Evolutionary conservation across 53 echinoderm and acorn worm species (phyloP).

Genomic region (Temnopleurus reevesii): DNA sequence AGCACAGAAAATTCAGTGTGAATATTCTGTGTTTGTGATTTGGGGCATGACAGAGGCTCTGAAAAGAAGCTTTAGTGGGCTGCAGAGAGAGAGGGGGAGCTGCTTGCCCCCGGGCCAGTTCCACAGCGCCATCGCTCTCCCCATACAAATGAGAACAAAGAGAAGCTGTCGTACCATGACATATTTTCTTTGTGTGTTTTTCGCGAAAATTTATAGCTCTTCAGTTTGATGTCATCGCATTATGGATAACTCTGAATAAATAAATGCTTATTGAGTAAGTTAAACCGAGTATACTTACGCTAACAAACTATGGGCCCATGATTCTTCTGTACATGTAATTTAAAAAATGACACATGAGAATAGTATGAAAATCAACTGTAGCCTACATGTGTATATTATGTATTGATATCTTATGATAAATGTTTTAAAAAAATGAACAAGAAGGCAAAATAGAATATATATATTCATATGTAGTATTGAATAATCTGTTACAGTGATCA

Average conservation of each 20-base stretch:
- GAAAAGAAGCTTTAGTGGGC: not conserved
- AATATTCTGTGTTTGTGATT: slow-evolving; percentile 14
- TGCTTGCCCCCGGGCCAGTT: slow-evolving; percentile 18
- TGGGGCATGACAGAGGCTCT: not conserved
- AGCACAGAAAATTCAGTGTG: slow-evolving; percentile 16
- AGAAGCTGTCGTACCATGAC: slow-evolving; percentile 18
- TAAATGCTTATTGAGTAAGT: not conserved
- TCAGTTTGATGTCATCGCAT: slow-evolving; percentile 7
- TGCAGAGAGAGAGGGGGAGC: not conserved
- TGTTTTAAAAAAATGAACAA: no score
- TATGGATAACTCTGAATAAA: slow-evolving; percentile 37
- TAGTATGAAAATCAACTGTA: no score
- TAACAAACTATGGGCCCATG: not conserved
- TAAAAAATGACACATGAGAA: no score
- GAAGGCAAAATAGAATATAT: no score
- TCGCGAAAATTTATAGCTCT: slow-evolving; percentile 5
- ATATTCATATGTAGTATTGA: no score
- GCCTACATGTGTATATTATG: no score
- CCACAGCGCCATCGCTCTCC: slow-evolving; percentile 27
- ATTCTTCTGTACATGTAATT: not conserved
- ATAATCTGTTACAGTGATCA: no score
- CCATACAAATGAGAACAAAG: slow-evolving; percentile 19
- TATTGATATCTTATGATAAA: no score
- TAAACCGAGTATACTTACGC: not conserved
- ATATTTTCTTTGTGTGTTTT: slow-evolving; percentile 30